Evolutionary conservation across 1,140 invertebrate genomes (phyloP), one percentile per base, ranked within the genome.

Genomic region (Megathymus violae): DNA sequence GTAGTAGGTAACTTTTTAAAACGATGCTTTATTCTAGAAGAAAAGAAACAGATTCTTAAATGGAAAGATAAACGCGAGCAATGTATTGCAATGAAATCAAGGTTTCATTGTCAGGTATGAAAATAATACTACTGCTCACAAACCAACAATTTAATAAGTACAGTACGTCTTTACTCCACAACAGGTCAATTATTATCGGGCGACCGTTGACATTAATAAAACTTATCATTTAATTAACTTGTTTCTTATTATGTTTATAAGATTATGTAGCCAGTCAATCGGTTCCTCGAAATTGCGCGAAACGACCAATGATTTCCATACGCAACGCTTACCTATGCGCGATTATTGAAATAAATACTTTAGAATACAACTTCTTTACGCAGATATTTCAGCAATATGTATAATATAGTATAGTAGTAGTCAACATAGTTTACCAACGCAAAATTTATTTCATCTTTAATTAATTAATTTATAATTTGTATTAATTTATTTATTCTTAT

Each of bases 171-270:
- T 54, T 54, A 41, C 27, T 17, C 38, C 16, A 40, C 22, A 16
- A 40, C 13, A 40, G 50, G 51, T 44, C 34, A 50, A 52, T 52
- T 11, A 7, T 76, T 82, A 85, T 81, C 76, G 60, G 15, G 4
- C 63, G 71, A 76, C 76, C 78, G 76, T 70, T 80, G 67, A 64
- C 65, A 58, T 64, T 67, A 41, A 62, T 69, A 74, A 69, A 70
- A 50, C 44, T 79, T 81, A 81, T 81, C 71, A 78, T 69, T 77
- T 67, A 80, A 82, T 82, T 80, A 81, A 77, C 54, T 64, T 63
- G 69, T 46, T 65, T 69, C 46, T 66, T 64, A 69, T 66, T 67
- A 66, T 58, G 52, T 47, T 61, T 40, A 65, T 61, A 34, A 56
- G 54, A 56, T 66, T 16, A 14, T 62, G 46, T 43, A 31, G 40